Conservation (phyloP, 2,113 vertebrate genomes). For the Thunnus thynnus region DNA sequence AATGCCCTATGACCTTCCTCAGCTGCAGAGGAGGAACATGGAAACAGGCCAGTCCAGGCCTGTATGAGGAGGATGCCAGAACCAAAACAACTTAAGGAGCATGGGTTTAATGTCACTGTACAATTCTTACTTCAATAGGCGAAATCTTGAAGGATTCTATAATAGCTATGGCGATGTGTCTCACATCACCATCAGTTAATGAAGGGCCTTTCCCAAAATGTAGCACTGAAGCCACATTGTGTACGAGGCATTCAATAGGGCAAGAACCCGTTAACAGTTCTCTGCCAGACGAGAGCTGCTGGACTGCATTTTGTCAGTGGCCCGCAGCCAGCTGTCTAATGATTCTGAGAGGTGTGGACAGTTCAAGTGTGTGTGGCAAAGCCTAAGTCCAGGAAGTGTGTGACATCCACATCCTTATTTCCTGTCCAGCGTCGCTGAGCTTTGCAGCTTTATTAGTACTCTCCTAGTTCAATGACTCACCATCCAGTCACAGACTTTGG, state of each 20-base stretch:
- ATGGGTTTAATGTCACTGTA: not conserved
- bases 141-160: not conserved
- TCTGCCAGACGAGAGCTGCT: conserved; percentile 25
- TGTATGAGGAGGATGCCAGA: conserved; percentile 9
- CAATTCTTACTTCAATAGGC: not conserved
- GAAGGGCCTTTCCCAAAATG: not conserved
- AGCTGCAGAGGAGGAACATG: conserved; percentile 43
- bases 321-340: conserved; percentile 35
- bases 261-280: not conserved
- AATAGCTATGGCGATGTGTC: not conserved
- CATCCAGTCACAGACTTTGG: conserved; percentile 11
- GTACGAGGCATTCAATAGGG: conserved; percentile 8
- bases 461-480: conserved; percentile 32
- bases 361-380: conserved; percentile 23
- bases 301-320: conserved; percentile 46
- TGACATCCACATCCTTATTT: conserved; percentile 44
- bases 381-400: conserved; percentile 52
- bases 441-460: conserved; percentile 24
- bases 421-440: conserved; percentile 23
- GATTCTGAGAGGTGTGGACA: conserved; percentile 34
- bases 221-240: conserved; percentile 1
- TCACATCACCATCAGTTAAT: not conserved
- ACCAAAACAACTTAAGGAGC: not conserved
- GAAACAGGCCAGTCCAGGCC: conserved; percentile 17
- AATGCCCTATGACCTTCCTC: conserved; percentile 40